These are phyloP conservation scores for Caenorhabditis sulstoni DNA, from an alignment of 2,888 invertebrate species.

Conservation along the genomic window DNA sequence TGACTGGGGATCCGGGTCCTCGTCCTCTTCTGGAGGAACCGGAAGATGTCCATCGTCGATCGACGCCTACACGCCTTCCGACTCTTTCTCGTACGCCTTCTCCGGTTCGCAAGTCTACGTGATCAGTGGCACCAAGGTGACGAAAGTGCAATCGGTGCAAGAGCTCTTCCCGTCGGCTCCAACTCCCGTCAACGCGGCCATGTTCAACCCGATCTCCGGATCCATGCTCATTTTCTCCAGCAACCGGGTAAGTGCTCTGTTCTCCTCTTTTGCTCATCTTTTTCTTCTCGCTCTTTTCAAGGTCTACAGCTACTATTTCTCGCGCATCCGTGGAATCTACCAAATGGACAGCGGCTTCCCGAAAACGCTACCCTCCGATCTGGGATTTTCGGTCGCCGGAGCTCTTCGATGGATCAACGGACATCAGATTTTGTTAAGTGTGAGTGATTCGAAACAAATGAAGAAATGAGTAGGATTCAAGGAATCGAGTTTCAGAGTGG, in stretches of 20 bases:
- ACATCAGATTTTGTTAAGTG: conserved; percentile 75
- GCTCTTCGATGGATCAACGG: conserved; percentile 78
- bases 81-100: conserved; percentile 72
- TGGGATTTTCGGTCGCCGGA: conserved; percentile 72
- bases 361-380: conserved; percentile 71
- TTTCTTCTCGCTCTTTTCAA: no score
- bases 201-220: conserved; percentile 68
- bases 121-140: conserved; percentile 64
- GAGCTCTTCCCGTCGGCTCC: conserved; percentile 70
- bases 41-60: conserved; percentile 63
- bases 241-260: conserved; percentile 60
- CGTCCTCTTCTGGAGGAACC: conserved; percentile 16
- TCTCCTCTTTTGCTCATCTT: no score
- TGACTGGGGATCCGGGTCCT: conserved; percentile 38
- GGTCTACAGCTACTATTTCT: conserved; percentile 75
- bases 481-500: conserved; percentile 63
- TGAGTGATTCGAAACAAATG: no score
- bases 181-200: conserved; percentile 62
- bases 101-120: conserved; percentile 73
- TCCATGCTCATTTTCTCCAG: conserved; percentile 73
- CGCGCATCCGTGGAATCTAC: conserved; percentile 67
- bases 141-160: conserved; percentile 64
- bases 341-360: conserved; percentile 74
- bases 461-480: no score
- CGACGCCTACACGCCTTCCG: conserved; percentile 70